Conservation (phyloP, 1,140 invertebrate genomes). For the Sesamia nonagrioides region DNA sequence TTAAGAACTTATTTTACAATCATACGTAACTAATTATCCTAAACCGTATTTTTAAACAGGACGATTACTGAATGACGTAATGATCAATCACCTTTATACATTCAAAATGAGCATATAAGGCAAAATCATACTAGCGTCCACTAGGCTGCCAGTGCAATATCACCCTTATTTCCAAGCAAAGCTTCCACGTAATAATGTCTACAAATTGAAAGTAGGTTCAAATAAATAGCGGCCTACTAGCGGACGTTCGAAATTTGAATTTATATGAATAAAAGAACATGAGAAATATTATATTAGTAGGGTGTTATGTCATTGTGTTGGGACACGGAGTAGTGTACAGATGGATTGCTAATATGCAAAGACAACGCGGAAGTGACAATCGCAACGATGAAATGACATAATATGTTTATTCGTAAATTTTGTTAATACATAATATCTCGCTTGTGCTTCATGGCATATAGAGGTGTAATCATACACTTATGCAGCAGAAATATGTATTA, state of each 20-base stretch:
- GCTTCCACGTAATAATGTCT: conserved; percentile 1
- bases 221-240: conserved; percentile 35
- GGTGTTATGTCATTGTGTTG: neutral
- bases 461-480: no score
- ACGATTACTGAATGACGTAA: neutral
- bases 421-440: no score
- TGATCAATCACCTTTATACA: conserved; percentile 17
- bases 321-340: neutral
- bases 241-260: conserved; percentile 14
- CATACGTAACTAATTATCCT: neutral
- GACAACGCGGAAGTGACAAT: no score
- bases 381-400: no score
- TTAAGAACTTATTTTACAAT: no score
- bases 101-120: neutral
- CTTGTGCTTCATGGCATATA: no score
- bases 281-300: neutral
- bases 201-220: neutral
- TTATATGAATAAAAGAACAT: conserved; percentile 16
- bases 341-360: neutral
- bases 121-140: neutral
- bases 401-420: no score
- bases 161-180: conserved; percentile 33
- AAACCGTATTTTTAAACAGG: neutral
- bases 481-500: no score
- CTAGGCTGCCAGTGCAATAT: neutral